Evolutionary conservation across 2,888 invertebrate genomes (phyloP).

Genomic region (Ochropleura leucogaster): DNA sequence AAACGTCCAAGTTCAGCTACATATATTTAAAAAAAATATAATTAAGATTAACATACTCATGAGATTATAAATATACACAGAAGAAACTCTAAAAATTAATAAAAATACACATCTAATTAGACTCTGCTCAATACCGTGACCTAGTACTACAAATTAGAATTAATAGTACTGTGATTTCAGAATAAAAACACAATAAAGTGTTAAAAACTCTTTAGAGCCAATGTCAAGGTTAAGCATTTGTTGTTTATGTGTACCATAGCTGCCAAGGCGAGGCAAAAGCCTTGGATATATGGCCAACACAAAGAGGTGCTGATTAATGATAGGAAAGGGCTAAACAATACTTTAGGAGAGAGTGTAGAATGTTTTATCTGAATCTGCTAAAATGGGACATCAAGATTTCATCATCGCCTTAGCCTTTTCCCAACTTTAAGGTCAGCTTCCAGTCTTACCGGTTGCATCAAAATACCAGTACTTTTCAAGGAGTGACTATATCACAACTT

Average conservation of each 20-base stretch:
- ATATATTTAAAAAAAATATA: slow-evolving; percentile 10
- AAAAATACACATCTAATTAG: slow-evolving; percentile 27
- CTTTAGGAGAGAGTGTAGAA: not conserved
- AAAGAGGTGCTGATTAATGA: slow-evolving; percentile 20
- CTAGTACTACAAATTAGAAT: slow-evolving; percentile 5
- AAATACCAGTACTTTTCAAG: too few relatives aligned
- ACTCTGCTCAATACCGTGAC: slow-evolving; percentile 33
- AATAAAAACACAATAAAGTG: slow-evolving; percentile 5
- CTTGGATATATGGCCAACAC: slow-evolving; percentile 30
- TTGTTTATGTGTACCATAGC: slow-evolving; percentile 59
- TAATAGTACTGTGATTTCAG: not conserved
- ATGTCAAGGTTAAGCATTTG: slow-evolving; percentile 61
- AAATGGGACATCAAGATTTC: not conserved
- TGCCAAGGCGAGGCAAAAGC: slow-evolving; percentile 58
- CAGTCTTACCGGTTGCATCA: too few relatives aligned
- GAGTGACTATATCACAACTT: too few relatives aligned
- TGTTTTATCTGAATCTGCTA: not conserved
- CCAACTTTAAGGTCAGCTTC: too few relatives aligned
- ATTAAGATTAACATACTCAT: slow-evolving; percentile 32
- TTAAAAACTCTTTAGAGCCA: slow-evolving; percentile 46
- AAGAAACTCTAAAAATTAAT: slow-evolving; percentile 4
- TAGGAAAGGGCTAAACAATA: not conserved
- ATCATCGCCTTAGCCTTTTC: too few relatives aligned
- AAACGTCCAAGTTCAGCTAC: not conserved
- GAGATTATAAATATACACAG: not conserved